Evolutionary conservation across 1,140 invertebrate genomes (phyloP).

Genomic region (Drosophila tsacasi): DNA sequence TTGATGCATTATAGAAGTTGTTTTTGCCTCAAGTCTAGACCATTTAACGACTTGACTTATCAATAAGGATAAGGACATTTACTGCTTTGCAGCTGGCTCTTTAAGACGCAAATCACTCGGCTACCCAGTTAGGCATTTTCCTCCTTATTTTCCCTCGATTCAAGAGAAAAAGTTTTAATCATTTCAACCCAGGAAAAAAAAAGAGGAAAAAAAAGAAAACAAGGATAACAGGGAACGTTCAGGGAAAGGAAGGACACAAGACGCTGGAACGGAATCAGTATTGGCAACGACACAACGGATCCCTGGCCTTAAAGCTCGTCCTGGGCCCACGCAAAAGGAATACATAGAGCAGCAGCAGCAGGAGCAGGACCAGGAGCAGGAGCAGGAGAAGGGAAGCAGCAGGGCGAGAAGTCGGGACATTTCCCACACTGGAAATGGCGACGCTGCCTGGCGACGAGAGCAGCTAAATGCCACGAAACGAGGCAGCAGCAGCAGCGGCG

Average conservation of each 20-base stretch:
- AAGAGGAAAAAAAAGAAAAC: neutral
- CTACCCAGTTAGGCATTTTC: conserved; percentile 26
- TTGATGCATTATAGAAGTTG: no score
- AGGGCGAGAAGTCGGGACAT: conserved; percentile 8
- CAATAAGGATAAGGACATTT: neutral
- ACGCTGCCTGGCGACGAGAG: conserved; percentile 17
- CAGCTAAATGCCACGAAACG: conserved; percentile 50
- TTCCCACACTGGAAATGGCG: conserved; percentile 16
- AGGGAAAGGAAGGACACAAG: conserved; percentile 3
- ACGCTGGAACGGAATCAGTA: conserved; percentile 17
- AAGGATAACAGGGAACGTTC: neutral
- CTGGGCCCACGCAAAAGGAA: conserved; percentile 1
- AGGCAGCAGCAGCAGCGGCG: conserved; percentile 14
- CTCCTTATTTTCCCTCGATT: conserved; percentile 4
- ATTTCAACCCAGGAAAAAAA: conserved; percentile 53
- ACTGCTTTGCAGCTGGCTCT: neutral
- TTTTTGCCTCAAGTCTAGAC: neutral
- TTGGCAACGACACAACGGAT: conserved; percentile 39
- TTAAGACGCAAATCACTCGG: conserved; percentile 24
- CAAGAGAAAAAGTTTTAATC: conserved; percentile 57
- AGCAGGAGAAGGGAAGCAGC: neutral
- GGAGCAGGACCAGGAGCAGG: neutral
- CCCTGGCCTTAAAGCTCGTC: conserved; percentile 6
- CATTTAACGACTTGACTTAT: neutral
- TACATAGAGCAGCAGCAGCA: neutral